phyloP scores from a whole-genome alignment of 2,888 invertebrate species.

The Netelia fuscicornis region DNA sequence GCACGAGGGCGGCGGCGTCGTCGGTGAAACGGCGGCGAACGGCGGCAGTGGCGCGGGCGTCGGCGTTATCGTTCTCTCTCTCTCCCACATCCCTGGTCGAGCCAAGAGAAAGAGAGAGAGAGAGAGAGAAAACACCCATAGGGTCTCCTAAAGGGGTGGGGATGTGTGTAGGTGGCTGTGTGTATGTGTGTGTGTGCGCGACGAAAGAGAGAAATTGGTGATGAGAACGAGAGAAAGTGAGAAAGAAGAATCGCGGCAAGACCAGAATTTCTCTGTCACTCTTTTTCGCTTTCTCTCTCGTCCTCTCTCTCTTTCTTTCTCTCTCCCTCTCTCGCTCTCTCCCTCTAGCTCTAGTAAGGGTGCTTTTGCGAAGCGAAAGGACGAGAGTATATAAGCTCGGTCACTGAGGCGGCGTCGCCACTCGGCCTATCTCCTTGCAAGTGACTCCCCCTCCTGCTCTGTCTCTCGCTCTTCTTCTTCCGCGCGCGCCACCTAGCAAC shows the following conservation, averaged over 20 bases:
- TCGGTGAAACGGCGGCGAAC: slow-evolving; percentile 53
- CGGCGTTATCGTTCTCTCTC: slow-evolving; percentile 52
- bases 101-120: slow-evolving; percentile 59
- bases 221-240: slow-evolving; percentile 51
- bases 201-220: slow-evolving; percentile 55
- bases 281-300: neutral
- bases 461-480: slow-evolving; percentile 68
- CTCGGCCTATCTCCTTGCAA: slow-evolving; percentile 79
- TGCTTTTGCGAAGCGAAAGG: slow-evolving; percentile 79
- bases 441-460: slow-evolving; percentile 71
- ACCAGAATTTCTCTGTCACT: slow-evolving; percentile 45
- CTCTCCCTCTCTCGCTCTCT: neutral
- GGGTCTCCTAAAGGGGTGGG: slow-evolving; percentile 59
- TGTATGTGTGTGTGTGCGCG: slow-evolving; percentile 2
- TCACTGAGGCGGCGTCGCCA: slow-evolving; percentile 83
- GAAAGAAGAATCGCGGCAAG: slow-evolving; percentile 58
- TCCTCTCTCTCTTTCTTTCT: neutral
- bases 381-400: slow-evolving; percentile 81
- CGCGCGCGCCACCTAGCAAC: slow-evolving; percentile 69
- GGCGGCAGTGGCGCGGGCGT: slow-evolving; percentile 64
- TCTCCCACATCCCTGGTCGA: slow-evolving; percentile 44
- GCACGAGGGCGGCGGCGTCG: slow-evolving; percentile 77
- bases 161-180: neutral
- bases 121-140: slow-evolving; percentile 71
- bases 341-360: slow-evolving; percentile 29